Percentiles rank a stretch among this genome's conserved stretches.
These are phyloP conservation scores for Phylloscopus trochiloides DNA, from an alignment of 2,113 vertebrate species.

Conservation along the genomic window DNA sequence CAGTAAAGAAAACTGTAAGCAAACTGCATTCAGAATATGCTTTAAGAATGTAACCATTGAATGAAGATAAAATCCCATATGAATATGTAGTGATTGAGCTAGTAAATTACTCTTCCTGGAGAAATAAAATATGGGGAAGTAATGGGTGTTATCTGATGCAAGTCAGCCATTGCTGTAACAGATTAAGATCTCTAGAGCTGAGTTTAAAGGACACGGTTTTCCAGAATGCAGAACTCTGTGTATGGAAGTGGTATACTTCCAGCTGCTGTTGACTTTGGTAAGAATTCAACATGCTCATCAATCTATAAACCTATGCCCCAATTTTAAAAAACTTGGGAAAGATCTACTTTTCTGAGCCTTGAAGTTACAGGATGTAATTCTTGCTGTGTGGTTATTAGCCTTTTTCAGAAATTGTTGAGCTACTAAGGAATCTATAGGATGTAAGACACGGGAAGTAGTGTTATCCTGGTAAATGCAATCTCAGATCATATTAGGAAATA, in stretches of 20 bases:
- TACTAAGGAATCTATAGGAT: neutral
- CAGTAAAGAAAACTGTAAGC: neutral
- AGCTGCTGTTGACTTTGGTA: neutral
- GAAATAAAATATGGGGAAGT: neutral
- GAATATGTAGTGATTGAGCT: neutral
- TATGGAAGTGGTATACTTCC: neutral
- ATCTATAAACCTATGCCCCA: neutral
- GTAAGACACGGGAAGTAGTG: rapidly evolving
- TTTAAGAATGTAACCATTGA: neutral
- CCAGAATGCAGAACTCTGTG: neutral
- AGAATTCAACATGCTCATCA: neutral
- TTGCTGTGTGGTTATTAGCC: neutral
- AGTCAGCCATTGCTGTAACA: neutral
- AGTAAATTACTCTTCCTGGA: neutral
- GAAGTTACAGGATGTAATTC: neutral
- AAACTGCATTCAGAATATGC: neutral
- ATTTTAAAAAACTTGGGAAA: neutral
- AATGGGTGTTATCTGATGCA: neutral
- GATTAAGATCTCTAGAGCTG: neutral
- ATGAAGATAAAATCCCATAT: neutral
- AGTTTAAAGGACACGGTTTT: neutral
- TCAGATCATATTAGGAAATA: neutral
- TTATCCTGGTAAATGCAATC: neutral
- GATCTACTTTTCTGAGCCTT: neutral
- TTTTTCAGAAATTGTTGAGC: neutral